Evolutionary conservation across 92 coral and sea anemone genomes (phyloP).

Genomic region (Phenganax marumi): DNA sequence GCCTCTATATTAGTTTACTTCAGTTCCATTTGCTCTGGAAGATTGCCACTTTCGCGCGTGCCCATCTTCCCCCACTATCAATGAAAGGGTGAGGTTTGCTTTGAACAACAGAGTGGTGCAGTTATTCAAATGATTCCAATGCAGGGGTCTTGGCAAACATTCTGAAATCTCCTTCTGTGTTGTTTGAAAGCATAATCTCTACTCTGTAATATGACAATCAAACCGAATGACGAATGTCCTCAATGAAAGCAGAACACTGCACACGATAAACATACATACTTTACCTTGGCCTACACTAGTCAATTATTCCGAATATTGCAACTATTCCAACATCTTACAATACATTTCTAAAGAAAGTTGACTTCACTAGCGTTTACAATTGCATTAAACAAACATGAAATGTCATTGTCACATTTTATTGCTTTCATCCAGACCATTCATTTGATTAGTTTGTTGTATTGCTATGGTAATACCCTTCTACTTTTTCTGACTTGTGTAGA

Average conservation of each 20-base stretch:
- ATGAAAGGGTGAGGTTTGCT: neutral
- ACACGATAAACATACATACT: neutral
- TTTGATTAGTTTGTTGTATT: neutral
- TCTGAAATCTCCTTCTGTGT: neutral
- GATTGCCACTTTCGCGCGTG: too few species aligned
- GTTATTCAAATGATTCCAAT: neutral
- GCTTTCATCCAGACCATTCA: neutral
- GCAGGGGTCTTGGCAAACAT: constrained; percentile 11
- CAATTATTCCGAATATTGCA: neutral
- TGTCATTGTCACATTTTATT: neutral
- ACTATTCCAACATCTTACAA: neutral
- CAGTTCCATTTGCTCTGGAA: too few species aligned
- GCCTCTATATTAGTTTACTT: too few species aligned
- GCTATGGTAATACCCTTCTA: too few species aligned
- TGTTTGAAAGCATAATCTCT: neutral
- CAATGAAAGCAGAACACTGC: constrained; percentile 76
- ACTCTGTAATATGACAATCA: neutral
- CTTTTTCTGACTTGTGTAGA: too few species aligned
- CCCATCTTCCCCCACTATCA: neutral
- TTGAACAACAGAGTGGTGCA: neutral
- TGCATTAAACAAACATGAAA: neutral
- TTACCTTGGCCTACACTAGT: neutral
- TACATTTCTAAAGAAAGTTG: neutral
- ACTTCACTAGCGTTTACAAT: too few species aligned
- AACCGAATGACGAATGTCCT: constrained; percentile 72